A percentile compares a stretch with the other conserved stretches of the same genome.
Conservation (phyloP, 2,888 invertebrate species). For the Mechanitis mazaeus region DNA sequence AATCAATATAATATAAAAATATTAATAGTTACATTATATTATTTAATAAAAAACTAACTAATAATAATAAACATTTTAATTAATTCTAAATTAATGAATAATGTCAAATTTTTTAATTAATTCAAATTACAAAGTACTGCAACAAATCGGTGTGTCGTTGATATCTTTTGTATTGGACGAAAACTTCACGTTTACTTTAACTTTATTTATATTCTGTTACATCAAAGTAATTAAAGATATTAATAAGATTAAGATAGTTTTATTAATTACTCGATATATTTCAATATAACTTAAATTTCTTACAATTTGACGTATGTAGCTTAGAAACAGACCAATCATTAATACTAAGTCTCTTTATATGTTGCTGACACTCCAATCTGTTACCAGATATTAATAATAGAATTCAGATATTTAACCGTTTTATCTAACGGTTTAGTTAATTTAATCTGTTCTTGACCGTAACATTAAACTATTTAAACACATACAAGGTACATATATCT, state of each 20-base stretch:
- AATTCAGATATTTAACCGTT: not conserved
- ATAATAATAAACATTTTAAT: too few relatives aligned
- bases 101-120: not conserved
- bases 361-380: too few relatives aligned
- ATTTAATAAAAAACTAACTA: too few relatives aligned
- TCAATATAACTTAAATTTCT: too few relatives aligned
- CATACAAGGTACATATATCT: constrained; percentile 31
- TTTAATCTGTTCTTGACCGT: constrained; percentile 46
- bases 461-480: constrained; percentile 52
- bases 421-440: constrained; percentile 10
- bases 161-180: constrained; percentile 17
- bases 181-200: constrained; percentile 18
- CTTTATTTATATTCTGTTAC: not conserved
- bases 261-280: too few relatives aligned
- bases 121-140: not conserved
- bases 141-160: constrained; percentile 10
- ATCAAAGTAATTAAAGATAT: not conserved
- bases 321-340: too few relatives aligned
- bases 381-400: too few relatives aligned
- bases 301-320: too few relatives aligned
- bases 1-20: too few relatives aligned
- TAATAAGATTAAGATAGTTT: too few relatives aligned
- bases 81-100: not conserved
- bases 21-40: too few relatives aligned
- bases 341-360: too few relatives aligned